Percentiles rank a stretch among this genome's conserved stretches.
These are phyloP conservation scores for Osedax frankpressi DNA, from an alignment of 2,888 invertebrate genomes.

Conservation along the genomic window DNA sequence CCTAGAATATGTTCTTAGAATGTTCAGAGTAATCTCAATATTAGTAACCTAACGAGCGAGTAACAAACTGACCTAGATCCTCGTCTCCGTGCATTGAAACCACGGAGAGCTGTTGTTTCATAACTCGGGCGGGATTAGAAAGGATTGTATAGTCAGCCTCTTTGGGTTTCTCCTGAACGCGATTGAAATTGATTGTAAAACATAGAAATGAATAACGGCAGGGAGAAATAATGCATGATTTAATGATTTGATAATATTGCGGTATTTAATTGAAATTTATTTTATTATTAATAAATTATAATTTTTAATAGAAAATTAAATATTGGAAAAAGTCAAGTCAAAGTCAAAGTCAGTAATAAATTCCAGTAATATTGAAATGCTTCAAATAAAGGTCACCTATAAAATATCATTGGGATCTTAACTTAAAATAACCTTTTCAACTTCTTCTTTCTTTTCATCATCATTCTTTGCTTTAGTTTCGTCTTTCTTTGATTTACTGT, in stretches of 20 bases:
- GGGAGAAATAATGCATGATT: not conserved
- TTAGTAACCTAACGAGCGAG: no score
- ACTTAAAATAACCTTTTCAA: no score
- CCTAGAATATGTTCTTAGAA: no score
- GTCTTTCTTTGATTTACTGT: constrained; percentile 52
- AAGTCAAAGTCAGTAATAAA: no score
- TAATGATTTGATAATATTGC: not conserved
- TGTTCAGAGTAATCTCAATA: no score
- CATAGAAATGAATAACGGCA: constrained; percentile 4
- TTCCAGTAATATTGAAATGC: constrained; percentile 10
- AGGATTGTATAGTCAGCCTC: constrained; percentile 83
- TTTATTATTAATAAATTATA: constrained; percentile 23
- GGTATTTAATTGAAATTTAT: not conserved
- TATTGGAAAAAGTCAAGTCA: no score
- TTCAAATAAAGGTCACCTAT: no score
- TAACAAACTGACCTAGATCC: not conserved
- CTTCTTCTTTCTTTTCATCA: constrained; percentile 61
- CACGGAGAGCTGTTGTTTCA: constrained; percentile 64
- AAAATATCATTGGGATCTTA: constrained; percentile 28
- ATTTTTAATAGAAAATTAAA: no score
- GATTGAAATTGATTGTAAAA: constrained; percentile 3
- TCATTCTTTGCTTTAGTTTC: constrained; percentile 53
- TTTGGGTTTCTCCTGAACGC: constrained; percentile 50
- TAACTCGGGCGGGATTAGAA: constrained; percentile 81
- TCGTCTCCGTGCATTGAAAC: constrained; percentile 64